Evolutionary conservation across 1,140 invertebrate genomes (phyloP), one percentile per base, ranked within the genome.

Genomic region (Mycetomoellerius zeteki): DNA sequence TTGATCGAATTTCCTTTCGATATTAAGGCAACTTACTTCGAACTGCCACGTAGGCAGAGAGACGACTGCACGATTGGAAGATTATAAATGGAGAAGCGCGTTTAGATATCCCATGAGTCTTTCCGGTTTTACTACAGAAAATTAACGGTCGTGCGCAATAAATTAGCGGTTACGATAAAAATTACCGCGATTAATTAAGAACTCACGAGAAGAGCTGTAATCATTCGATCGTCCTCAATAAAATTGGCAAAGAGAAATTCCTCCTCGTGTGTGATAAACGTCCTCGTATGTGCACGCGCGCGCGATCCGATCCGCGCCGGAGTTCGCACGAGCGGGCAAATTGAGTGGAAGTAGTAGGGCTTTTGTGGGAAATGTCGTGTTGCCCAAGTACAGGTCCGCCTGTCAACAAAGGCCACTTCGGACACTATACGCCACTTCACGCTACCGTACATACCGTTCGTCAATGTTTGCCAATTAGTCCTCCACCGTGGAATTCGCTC

Each of bases 391-490:
- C 84, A 87, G 88, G 89, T 92, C 86, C 92, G 60, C 86, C 76
- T 86, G 91, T 90, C 93, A 94, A 94, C 92, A 94, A 92, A 93
- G 89, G 85, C 75, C 87, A 90, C 92, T 92, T 92, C 67, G 89
- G 86, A 64, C 87, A 85, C 72, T 87, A 82, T 86, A 75, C 73
- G 64, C 75, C 73, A 89, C 81, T 88, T 90, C 76, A 84, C 88
- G 87, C 86, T 81, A 85, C 50, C 47, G 47, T 81, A 88, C 89
- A 62, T 71, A 88, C 78, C 65, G 60, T 93, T 27, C 86, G 93
- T 94, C 93, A 94, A 94, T 94, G 89, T 93, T 94, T 93, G 93
- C 82, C 92, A 92, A 93, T 93, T 94, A 93, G 93, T 88, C 86
- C 88, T 87, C 50, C 86, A 69, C 33, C 78, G 86, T 50, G 90